Evolutionary conservation across 2,888 invertebrate species (phyloP), one percentile per base, ranked within the genome.

Genomic region (Morpho achilles): DNA sequence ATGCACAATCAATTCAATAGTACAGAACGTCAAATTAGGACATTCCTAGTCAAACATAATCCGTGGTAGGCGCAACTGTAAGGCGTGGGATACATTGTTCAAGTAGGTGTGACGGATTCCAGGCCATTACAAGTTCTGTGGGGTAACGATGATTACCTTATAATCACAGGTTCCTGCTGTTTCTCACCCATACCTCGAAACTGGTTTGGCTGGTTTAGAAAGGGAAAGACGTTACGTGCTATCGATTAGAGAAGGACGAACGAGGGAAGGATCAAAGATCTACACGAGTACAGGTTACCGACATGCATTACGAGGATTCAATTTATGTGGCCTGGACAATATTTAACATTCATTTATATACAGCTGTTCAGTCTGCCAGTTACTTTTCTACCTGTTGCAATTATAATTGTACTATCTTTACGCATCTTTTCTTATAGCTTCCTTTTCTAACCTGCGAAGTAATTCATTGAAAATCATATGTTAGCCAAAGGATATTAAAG

Each of bases 131-230:
- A 62, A 63, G 60, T 62, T 59, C 68, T 63, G 68, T 67, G 68
- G 67, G 69, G 71, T 69, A 71, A 73, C 70, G 68, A 72, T 79
- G 77, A 81, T 80, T 76, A 67, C 73, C 62, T 72, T 75, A 74
- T 84, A 84, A 84, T 84, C 74, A 80, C 63, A 73, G 72, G 65
- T 64, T 70, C 64, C 66, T 66, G 66, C 65, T 63, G 64, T 72
- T 75, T 82, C 79, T 80, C 80, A 79, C 79, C 72, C 78, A 76
- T 73, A 74, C 76, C 55, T 50, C 56, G 56, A 75, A 79, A 75
- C 74, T 71, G 67, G 65, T 70, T 67, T 65, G 69, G 69, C 71
- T 69, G 62, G 65, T 68, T 58, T 68, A 59, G 65, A 67, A 54
- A 64, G 68, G 62, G 65, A 64, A 55, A 60, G 64, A 58, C 53